Conservation (phyloP, 1,140 invertebrate genomes). For the Calliopsis andreniformis region DNA sequence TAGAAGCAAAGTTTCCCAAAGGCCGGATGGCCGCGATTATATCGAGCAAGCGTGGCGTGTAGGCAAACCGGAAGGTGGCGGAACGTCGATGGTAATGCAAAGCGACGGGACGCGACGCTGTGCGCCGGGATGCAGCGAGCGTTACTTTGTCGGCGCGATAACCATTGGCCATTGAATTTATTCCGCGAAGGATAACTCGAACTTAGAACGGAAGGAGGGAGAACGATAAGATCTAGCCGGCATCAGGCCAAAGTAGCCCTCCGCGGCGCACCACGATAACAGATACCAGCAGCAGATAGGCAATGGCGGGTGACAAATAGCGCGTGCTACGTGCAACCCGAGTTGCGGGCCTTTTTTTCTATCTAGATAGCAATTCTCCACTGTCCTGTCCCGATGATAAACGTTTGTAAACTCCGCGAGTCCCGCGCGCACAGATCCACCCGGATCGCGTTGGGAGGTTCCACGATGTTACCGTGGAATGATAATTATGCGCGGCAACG, state of each 20-base stretch:
- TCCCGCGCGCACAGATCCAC: conserved; percentile 4
- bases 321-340: conserved; percentile 62
- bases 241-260: conserved; percentile 56
- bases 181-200: conserved; percentile 60
- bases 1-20: not conserved
- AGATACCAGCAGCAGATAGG: conserved; percentile 62
- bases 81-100: conserved; percentile 41
- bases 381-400: conserved; percentile 68
- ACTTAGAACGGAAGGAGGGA: conserved; percentile 61
- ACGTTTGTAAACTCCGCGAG: conserved; percentile 36
- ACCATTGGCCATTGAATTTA: conserved; percentile 69
- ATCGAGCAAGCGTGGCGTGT: not conserved
- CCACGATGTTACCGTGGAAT: not conserved
- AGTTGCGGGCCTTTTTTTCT: conserved; percentile 50
- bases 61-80: conserved; percentile 12
- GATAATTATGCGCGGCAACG: conserved; percentile 19
- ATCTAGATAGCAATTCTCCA: conserved; percentile 61
- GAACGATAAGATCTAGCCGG: conserved; percentile 61
- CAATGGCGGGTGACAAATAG: conserved; percentile 64
- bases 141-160: conserved; percentile 66
- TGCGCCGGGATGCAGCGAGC: not conserved
- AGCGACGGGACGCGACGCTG: conserved; percentile 24
- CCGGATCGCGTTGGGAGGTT: conserved; percentile 34
- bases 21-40: not conserved
- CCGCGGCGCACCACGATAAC: conserved; percentile 57